Evolutionary conservation across 1,140 invertebrate species (phyloP), one percentile per base, ranked within the genome.

Genomic region (Ooceraea biroi): DNA sequence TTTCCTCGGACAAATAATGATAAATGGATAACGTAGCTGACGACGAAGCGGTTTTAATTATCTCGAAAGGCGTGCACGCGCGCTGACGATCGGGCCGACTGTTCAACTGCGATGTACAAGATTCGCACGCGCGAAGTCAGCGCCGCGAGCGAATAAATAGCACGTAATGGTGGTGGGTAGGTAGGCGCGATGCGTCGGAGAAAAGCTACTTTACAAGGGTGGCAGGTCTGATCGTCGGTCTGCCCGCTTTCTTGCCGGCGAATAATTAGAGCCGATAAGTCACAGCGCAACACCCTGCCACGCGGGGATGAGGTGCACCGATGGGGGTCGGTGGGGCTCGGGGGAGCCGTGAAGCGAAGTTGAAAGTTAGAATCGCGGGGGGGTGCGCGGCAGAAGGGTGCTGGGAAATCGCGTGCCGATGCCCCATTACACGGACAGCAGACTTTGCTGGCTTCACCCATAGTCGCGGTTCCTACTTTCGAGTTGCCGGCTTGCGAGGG

Each of bases 241-340:
- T 89, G 90, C 87, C 85, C 86, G 91, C 36, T 93, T 93, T 92
- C 91, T 93, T 92, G 91, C 86, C 88, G 89, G 86, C 92, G 90
- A 94, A 94, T 93, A 94, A 93, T 93, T 93, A 93, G 90, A 91
- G 92, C 91, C 93, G 92, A 93, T 94, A 94, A 94, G 93, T 94
- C 93, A 94, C 92, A 92, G 93, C 89, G 90, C 92, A 92, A 92
- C 90, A 92, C 90, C 86, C 90, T 89, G 89, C 90, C 90, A 86
- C 85, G 69, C 68, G 84, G 76, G 77, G 83, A 82, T 89, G 90
- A 89, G 90, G 89, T 77, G 82, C 44, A 73, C 83, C 25, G 83
- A 58, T 69, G 63, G 27, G 52, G 48, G 66, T 82, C 65, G 77
- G 76, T 58, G 83, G 89, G 72, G 76, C 86, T 52, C 72, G 50